Conservation (phyloP, 1,140 invertebrate genomes). For the Drosophila lacertosa region DNA sequence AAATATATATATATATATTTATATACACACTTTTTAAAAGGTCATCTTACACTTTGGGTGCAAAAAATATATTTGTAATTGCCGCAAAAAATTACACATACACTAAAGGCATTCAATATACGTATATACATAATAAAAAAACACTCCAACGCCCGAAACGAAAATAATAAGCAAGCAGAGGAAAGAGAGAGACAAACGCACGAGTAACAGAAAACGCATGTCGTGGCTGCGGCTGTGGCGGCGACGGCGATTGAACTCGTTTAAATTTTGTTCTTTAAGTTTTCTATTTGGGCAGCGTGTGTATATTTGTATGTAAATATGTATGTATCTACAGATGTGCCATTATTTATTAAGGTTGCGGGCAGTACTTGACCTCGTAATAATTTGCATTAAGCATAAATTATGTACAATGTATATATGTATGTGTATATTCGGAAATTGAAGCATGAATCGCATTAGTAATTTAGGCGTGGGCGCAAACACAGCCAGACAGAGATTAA, state of each 20-base stretch:
- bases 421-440: neutral
- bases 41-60: slow-evolving; percentile 27
- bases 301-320: slow-evolving; percentile 21
- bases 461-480: neutral
- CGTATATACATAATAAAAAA: slow-evolving; percentile 18
- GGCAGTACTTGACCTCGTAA: slow-evolving; percentile 43
- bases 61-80: slow-evolving; percentile 29
- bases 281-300: slow-evolving; percentile 2
- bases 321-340: neutral
- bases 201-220: slow-evolving; percentile 33
- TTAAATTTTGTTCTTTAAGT: slow-evolving; percentile 59
- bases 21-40: slow-evolving; percentile 21
- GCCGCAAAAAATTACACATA: slow-evolving; percentile 24
- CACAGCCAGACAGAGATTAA: neutral
- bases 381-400: slow-evolving; percentile 15
- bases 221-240: slow-evolving; percentile 18
- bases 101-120: neutral
- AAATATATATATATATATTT: no score
- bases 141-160: slow-evolving; percentile 51
- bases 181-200: slow-evolving; percentile 27
- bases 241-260: slow-evolving; percentile 67
- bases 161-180: slow-evolving; percentile 55
- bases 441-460: neutral
- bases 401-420: neutral
- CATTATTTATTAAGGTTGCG: slow-evolving; percentile 49